Evolutionary conservation across 2,113 vertebrate species (phyloP).

Genomic region (Corydoras sp.): DNA sequence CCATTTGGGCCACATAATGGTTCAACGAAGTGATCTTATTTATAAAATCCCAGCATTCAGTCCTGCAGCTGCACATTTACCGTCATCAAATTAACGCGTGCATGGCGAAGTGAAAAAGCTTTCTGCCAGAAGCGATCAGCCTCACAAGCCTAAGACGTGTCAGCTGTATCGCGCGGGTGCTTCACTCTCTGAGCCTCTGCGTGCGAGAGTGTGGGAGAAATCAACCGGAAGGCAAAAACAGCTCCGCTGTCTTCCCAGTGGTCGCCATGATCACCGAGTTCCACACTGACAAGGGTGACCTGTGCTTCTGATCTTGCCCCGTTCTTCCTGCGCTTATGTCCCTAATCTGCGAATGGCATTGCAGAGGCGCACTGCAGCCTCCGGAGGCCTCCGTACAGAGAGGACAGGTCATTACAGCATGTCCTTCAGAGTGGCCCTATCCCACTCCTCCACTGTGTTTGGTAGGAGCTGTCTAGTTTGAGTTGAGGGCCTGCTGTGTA

Average conservation of each 20-base stretch:
- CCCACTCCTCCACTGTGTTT: slow-evolving; percentile 26
- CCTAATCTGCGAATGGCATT: slow-evolving; percentile 59
- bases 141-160: slow-evolving; percentile 56
- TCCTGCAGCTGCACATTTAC: slow-evolving; percentile 52
- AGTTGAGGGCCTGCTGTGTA: slow-evolving; percentile 47
- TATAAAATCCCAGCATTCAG: slow-evolving; percentile 56
- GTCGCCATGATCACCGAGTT: slow-evolving; percentile 43
- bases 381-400: slow-evolving; percentile 47
- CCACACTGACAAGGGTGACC: slow-evolving; percentile 59
- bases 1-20: slow-evolving; percentile 47
- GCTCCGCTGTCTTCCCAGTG: slow-evolving; percentile 38
- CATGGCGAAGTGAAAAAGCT: slow-evolving; percentile 59
- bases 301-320: slow-evolving; percentile 43
- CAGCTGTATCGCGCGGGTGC: slow-evolving; percentile 57
- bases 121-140: slow-evolving; percentile 61
- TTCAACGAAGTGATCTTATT: slow-evolving; percentile 61
- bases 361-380: slow-evolving; percentile 44
- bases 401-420: slow-evolving; percentile 63
- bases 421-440: slow-evolving; percentile 57
- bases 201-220: slow-evolving; percentile 13
- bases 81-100: slow-evolving; percentile 68
- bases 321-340: slow-evolving; percentile 43
- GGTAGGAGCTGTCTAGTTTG: slow-evolving; percentile 27
- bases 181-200: slow-evolving; percentile 13
- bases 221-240: slow-evolving; percentile 30